Evolutionary conservation across 2,888 invertebrate genomes (phyloP).

Genomic region (Poecilus cupreus): DNA sequence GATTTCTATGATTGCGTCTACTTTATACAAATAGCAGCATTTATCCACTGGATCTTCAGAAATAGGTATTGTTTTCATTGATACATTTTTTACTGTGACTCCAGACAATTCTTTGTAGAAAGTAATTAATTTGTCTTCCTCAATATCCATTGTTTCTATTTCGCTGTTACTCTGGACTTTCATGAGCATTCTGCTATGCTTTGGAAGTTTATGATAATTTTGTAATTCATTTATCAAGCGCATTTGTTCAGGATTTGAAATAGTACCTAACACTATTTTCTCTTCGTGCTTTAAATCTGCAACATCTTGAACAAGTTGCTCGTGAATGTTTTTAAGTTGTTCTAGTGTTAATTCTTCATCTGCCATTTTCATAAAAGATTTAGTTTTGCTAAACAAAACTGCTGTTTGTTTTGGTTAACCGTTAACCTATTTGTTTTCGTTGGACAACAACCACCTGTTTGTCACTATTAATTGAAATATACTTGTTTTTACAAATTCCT

Average conservation of each 20-base stretch:
- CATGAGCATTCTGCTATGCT: background rate
- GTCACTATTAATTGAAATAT: too few species aligned
- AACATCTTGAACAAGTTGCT: background rate
- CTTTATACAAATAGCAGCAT: background rate
- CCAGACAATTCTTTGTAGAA: background rate
- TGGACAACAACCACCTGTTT: too few species aligned
- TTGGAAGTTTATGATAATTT: background rate
- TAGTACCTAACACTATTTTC: background rate
- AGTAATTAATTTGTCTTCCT: background rate
- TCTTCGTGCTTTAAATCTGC: background rate
- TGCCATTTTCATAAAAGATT: background rate
- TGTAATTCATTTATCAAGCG: background rate
- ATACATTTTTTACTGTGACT: background rate
- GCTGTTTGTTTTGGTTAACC: too few species aligned
- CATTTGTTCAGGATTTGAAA: background rate
- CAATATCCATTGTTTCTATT: background rate
- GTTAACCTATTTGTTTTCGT: too few species aligned
- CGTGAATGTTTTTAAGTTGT: background rate
- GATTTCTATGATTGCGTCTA: background rate
- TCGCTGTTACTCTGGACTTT: background rate
- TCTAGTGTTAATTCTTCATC: background rate
- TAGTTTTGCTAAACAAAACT: background rate
- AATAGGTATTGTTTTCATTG: background rate
- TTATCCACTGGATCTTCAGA: background rate
- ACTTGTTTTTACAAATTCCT: too few species aligned